Conservation (phyloP, 2,888 invertebrate genomes). For the Amaurobius ferox region DNA sequence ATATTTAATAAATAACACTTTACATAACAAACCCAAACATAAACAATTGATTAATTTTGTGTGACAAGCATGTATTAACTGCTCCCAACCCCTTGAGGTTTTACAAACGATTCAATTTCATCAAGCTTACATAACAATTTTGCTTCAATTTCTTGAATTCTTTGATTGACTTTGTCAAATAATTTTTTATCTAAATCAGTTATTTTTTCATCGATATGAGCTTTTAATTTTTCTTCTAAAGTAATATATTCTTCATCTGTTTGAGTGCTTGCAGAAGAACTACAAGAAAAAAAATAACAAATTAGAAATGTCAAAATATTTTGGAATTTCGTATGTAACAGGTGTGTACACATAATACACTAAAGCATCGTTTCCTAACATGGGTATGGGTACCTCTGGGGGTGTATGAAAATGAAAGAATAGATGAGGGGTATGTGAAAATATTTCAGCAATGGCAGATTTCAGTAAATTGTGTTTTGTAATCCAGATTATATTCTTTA, state of each 20-base stretch:
- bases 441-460: no score
- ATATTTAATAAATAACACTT: constrained; percentile 10
- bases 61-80: not conserved
- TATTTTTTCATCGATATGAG: constrained; percentile 40
- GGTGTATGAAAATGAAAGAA: no score
- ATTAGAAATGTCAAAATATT: no score
- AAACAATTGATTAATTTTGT: not conserved
- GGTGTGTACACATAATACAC: no score
- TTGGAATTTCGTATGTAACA: no score
- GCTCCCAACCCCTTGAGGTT: constrained; percentile 53
- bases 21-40: constrained; percentile 13
- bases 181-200: constrained; percentile 42
- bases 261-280: constrained; percentile 17
- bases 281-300: no score
- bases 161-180: constrained; percentile 54
- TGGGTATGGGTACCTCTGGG: no score
- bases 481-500: no score
- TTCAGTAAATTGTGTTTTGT: no score
- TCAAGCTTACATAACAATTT: constrained; percentile 68
- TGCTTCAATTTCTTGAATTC: constrained; percentile 65
- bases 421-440: no score
- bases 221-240: constrained; percentile 52
- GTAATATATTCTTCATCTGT: constrained; percentile 48
- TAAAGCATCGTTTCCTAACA: no score
- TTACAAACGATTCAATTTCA: constrained; percentile 69